Evolutionary conservation across 2,113 vertebrate species (phyloP), one percentile per base, ranked within the genome.

Genomic region (Lontra canadensis): DNA sequence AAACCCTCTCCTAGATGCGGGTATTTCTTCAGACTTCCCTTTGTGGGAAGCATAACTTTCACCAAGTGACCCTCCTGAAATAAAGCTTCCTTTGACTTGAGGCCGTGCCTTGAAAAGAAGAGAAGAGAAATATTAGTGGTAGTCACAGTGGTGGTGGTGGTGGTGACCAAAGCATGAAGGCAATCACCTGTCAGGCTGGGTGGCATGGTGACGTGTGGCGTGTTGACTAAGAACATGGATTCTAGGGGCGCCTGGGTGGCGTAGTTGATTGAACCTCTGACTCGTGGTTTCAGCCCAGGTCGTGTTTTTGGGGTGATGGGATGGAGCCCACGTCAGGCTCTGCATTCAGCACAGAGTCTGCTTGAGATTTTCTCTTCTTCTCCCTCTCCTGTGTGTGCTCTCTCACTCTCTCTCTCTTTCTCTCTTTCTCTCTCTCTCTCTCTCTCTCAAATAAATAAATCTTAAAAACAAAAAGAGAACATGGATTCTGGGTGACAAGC

Each of bases 131-230:
- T 9, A 3, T 26, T 25, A 59, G 69, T 12, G 11, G 31, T 3
- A 2, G 7, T 20, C 3, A 1, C 4, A 52, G 23, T 12, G 11
- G 18, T 6, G 4, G 17, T 55, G 49, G 49, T 52, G 49, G n/a
- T 49, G 11, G 65, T n/a, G 57, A 34, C 2, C 0, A 73, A 74
- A 18, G 39, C 3, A 4, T 7, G 6, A 3, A 0, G 44, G 18
- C 36, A 36, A 17, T 13, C 10, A 8, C 15, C 17, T 8, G 2
- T 14, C 34, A 39, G 86, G 1, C 20, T 47, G 15, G 69, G 18
- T 49, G 10, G 6, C 12, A 2, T 21, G 26, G 11, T 31, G 49
- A 9, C 18, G 4, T 4, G 1, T 8, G 26, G 4, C 10, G 3
- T 20, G 1, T 0, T 20, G 31, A 31, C 7, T 9, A 76, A 26